Percentiles rank a stretch among this genome's conserved stretches.
Conservation (phyloP, 2,888 invertebrate genomes). For the Drepana falcataria region DNA sequence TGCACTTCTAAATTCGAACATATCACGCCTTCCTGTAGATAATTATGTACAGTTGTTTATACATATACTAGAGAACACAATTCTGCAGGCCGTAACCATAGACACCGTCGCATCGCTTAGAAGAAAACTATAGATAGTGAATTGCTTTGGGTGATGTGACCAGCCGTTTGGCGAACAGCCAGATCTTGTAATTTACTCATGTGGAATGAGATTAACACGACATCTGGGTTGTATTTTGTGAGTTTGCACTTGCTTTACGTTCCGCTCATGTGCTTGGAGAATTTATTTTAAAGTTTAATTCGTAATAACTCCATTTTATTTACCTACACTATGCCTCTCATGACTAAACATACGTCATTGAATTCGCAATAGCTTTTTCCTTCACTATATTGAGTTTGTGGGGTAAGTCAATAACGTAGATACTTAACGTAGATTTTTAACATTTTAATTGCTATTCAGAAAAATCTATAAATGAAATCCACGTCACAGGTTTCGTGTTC, state of each 20-base stretch:
- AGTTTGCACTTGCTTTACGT: slow-evolving; percentile 31
- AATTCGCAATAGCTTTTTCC: too few species aligned
- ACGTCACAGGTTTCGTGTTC: too few species aligned
- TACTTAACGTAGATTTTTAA: too few species aligned
- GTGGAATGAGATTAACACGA: slow-evolving; percentile 63
- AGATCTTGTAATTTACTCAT: slow-evolving; percentile 67
- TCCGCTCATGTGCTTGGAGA: background rate
- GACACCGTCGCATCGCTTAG: slow-evolving; percentile 31
- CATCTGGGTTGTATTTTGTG: slow-evolving; percentile 60
- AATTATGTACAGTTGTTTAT: background rate
- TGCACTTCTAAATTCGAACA: background rate
- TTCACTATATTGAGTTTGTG: too few species aligned
- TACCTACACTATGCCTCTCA: too few species aligned
- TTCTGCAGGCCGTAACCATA: background rate
- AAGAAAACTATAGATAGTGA: slow-evolving; percentile 56
- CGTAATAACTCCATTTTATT: too few species aligned
- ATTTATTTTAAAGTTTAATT: background rate
- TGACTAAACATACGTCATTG: too few species aligned
- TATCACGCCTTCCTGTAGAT: too few species aligned
- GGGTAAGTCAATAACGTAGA: too few species aligned
- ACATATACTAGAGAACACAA: background rate
- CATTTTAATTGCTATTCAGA: too few species aligned
- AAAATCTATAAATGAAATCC: too few species aligned
- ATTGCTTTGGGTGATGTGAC: slow-evolving; percentile 53
- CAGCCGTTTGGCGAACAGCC: slow-evolving; percentile 60